phyloP scores from a whole-genome alignment of 1,140 invertebrate species.

The Bacillus rossius region DNA sequence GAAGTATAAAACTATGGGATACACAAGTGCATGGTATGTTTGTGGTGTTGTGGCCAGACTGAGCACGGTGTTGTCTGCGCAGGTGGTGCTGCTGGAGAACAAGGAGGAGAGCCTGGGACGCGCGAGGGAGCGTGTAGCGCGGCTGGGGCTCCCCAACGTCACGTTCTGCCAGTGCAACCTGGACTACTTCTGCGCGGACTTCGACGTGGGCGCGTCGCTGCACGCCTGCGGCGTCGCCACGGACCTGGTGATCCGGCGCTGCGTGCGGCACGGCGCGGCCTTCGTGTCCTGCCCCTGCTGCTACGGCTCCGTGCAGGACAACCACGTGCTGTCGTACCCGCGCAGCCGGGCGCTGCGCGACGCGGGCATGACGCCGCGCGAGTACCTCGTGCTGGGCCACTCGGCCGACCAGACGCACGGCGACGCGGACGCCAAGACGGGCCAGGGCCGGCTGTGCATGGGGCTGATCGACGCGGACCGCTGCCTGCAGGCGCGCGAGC shows the following conservation, averaged over 20 bases:
- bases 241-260: slow-evolving; percentile 85
- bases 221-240: slow-evolving; percentile 95
- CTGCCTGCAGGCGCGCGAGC: slow-evolving; percentile 61
- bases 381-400: slow-evolving; percentile 79
- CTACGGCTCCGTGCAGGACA: slow-evolving; percentile 77
- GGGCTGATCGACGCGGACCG: slow-evolving; percentile 83
- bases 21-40: too few relatives aligned
- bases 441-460: slow-evolving; percentile 79
- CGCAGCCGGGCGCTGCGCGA: slow-evolving; percentile 40
- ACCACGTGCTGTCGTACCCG: slow-evolving; percentile 61
- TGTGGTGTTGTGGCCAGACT: too few relatives aligned
- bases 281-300: slow-evolving; percentile 94
- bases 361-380: slow-evolving; percentile 46
- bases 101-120: slow-evolving; percentile 80
- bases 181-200: slow-evolving; percentile 71
- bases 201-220: slow-evolving; percentile 79
- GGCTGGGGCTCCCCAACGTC: slow-evolving; percentile 69
- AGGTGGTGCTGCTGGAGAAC: slow-evolving; percentile 82
- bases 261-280: slow-evolving; percentile 63
- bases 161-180: slow-evolving; percentile 80
- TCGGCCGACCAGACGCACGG: slow-evolving; percentile 86
- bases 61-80: slow-evolving; percentile 21
- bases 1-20: too few relatives aligned
- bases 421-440: slow-evolving; percentile 58
- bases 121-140: slow-evolving; percentile 63